phyloP scores from a whole-genome alignment of 53 echinoderm and acorn worm genomes.

The Astropecten irregularis region DNA sequence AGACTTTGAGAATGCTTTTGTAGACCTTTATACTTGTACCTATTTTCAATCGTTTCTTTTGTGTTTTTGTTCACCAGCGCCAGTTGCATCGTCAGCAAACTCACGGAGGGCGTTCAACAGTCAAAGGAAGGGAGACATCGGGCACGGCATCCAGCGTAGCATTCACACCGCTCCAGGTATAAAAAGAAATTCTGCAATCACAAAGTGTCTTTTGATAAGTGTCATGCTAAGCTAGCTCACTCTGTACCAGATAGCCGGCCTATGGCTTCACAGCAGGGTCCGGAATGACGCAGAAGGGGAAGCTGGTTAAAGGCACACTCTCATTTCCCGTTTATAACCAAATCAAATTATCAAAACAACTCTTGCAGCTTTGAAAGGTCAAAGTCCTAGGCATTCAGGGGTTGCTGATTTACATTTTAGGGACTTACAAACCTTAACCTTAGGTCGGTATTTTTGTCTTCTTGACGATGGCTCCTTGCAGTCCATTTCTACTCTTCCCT shows the following conservation, averaged over 20 bases:
- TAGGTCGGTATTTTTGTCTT: no score
- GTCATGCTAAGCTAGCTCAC: neutral
- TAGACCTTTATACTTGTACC: neutral
- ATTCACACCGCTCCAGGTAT: constrained; percentile 93
- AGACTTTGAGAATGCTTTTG: neutral
- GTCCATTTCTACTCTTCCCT: no score
- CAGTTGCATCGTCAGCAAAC: constrained; percentile 85
- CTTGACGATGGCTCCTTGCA: no score
- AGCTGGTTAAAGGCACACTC: no score
- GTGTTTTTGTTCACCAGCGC: constrained; percentile 54
- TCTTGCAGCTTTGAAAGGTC: no score
- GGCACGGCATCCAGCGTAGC: constrained; percentile 97
- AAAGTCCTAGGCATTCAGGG: no score
- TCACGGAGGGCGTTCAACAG: constrained; percentile 90
- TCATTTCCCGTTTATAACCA: no score
- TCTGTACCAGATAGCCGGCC: neutral
- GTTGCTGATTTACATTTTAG: no score
- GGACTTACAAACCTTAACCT: no score
- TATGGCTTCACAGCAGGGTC: neutral
- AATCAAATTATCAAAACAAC: no score
- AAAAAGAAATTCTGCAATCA: constrained; percentile 46
- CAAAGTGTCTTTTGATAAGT: neutral
- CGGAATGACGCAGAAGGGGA: no score
- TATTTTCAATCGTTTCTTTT: no score
- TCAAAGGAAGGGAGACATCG: constrained; percentile 84